These are phyloP conservation scores for Euzophera pinguis DNA, from an alignment of 2,888 invertebrate genomes.

Conservation along the genomic window DNA sequence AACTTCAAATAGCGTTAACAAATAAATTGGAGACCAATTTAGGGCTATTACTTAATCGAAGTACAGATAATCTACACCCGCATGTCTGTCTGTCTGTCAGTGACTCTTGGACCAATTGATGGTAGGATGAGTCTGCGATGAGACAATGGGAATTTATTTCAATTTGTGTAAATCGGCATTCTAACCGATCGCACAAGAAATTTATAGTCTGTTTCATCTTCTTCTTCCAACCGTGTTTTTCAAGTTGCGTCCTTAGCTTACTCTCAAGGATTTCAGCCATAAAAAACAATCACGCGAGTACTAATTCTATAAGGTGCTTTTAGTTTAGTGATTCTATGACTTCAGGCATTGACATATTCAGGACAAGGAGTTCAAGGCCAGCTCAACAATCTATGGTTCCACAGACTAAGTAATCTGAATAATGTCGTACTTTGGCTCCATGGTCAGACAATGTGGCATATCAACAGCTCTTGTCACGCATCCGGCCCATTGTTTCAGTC, in stretches of 20 bases:
- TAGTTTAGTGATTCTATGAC: no score
- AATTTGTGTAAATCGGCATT: no score
- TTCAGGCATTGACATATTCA: no score
- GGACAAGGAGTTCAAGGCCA: no score
- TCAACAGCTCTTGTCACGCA: not conserved
- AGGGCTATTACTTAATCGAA: constrained; percentile 60
- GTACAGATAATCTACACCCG: constrained; percentile 56
- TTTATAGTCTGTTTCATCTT: no score
- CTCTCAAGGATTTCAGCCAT: no score
- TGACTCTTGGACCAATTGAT: constrained; percentile 48
- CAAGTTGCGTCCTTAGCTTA: no score
- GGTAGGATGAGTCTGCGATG: not conserved
- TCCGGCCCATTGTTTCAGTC: not conserved
- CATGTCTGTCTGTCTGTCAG: constrained; percentile 46
- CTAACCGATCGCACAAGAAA: no score
- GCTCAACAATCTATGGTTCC: no score
- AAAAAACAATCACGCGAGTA: no score
- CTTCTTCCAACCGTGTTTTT: no score
- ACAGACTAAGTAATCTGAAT: not conserved
- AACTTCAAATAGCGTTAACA: constrained; percentile 38
- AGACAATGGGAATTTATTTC: not conserved
- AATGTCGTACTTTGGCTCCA: not conserved
- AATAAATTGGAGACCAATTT: constrained; percentile 72
- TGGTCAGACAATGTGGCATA: not conserved
- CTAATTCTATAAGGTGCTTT: no score